Percentiles rank a stretch among this genome's conserved stretches.
Conservation (phyloP, 2,113 vertebrate species). For the Grammomys surdaster region DNA sequence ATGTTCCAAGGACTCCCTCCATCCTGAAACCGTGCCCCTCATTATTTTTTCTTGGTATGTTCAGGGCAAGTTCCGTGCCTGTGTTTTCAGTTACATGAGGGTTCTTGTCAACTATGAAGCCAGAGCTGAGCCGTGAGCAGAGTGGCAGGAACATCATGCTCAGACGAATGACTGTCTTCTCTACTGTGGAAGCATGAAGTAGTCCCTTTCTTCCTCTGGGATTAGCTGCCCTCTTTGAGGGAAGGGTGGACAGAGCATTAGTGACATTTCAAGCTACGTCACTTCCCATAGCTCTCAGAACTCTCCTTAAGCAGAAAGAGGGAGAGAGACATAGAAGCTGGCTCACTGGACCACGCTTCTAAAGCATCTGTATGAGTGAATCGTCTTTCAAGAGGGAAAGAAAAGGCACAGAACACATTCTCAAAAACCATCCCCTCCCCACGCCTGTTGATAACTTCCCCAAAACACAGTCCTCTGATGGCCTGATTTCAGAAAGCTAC, state of each 20-base stretch:
- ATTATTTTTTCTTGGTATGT: neutral
- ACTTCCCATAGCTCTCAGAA: neutral
- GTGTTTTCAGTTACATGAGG: neutral
- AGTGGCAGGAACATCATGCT: neutral
- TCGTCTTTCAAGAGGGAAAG: neutral
- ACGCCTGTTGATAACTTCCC: neutral
- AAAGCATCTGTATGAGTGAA: neutral
- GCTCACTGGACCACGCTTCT: neutral
- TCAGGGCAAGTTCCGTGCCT: neutral
- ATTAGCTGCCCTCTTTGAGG: neutral
- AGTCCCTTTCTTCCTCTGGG: neutral
- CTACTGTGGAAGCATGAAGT: neutral
- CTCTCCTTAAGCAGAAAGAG: neutral
- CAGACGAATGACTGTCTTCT: neutral
- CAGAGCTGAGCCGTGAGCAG: neutral
- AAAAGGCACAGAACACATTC: neutral
- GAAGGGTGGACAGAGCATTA: no score
- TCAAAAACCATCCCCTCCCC: neutral
- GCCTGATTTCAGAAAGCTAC: neutral
- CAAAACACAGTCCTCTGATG: neutral
- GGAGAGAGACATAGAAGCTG: neutral
- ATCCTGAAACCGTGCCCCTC: neutral
- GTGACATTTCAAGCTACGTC: fast-evolving
- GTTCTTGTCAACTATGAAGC: neutral
- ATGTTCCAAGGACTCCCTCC: neutral